Conservation (phyloP, 2,113 vertebrate genomes). For the Lycocorax pyrrhopterus region DNA sequence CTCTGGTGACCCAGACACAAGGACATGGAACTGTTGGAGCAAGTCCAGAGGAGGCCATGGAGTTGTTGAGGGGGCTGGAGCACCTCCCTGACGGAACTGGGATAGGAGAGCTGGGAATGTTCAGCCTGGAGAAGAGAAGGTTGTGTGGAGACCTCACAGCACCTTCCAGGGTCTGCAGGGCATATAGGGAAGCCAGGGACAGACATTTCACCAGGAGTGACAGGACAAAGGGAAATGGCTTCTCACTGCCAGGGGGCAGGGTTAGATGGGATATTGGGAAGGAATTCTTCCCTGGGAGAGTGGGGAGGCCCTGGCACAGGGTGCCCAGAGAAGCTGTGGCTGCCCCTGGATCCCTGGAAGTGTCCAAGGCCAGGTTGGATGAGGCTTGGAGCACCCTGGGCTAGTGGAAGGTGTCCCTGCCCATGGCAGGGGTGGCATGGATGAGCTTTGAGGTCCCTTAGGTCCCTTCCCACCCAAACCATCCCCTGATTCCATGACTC, state of each 20-base stretch:
- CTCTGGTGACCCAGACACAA: neutral
- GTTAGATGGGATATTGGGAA: neutral
- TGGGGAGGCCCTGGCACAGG: neutral
- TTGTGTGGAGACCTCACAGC: neutral
- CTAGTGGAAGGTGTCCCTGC: fast-evolving
- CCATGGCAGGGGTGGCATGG: neutral
- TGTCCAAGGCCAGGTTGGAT: fast-evolving
- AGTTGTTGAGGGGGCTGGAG: neutral
- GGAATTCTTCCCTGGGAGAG: fast-evolving
- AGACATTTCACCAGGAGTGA: too few relatives aligned
- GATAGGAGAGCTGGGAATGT: neutral
- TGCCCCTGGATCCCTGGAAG: neutral
- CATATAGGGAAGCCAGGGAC: neutral
- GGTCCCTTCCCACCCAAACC: neutral
- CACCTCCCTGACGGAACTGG: neutral
- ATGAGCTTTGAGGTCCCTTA: neutral
- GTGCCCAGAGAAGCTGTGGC: neutral
- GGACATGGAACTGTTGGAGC: neutral
- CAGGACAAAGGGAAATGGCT: neutral
- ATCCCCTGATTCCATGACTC: neutral
- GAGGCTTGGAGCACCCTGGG: fast-evolving
- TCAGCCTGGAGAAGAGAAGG: neutral
- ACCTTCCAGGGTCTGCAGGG: neutral
- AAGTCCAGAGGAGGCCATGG: neutral
- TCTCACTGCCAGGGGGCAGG: neutral